phyloP scores from a whole-genome alignment of 2,888 invertebrate genomes.

The Drosophila limbata region DNA sequence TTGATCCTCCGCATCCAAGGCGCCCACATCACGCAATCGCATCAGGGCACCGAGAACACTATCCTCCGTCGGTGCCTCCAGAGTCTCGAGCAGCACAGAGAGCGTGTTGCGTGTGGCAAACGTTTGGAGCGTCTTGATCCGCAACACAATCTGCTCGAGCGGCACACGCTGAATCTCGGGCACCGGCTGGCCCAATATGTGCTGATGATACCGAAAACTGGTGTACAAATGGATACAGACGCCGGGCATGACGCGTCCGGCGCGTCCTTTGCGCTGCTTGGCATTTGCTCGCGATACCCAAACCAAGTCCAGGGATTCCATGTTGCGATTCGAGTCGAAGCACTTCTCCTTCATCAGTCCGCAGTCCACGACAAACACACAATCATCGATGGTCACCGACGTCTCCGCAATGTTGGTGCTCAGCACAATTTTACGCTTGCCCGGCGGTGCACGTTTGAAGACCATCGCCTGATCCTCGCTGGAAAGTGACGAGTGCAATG shows the following conservation, averaged over 20 bases:
- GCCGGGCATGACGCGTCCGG: slow-evolving; percentile 95
- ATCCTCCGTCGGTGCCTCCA: slow-evolving; percentile 90
- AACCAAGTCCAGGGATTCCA: slow-evolving; percentile 93
- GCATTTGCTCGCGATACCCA: slow-evolving; percentile 97
- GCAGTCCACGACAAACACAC: slow-evolving; percentile 96
- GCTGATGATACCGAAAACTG: slow-evolving; percentile 88
- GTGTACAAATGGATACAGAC: slow-evolving; percentile 94
- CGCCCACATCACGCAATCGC: slow-evolving; percentile 91
- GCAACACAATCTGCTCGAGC: slow-evolving; percentile 92
- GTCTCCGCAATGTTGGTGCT: slow-evolving; percentile 98
- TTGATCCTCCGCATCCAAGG: slow-evolving; percentile 90
- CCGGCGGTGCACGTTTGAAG: slow-evolving; percentile 89
- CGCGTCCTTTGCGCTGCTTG: slow-evolving; percentile 94
- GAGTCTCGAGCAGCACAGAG: slow-evolving; percentile 86
- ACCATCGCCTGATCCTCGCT: slow-evolving; percentile 93
- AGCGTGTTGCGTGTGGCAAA: slow-evolving; percentile 78
- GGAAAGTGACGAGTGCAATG: slow-evolving; percentile 93
- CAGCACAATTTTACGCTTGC: slow-evolving; percentile 94
- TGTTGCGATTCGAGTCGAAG: slow-evolving; percentile 90
- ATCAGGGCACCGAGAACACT: slow-evolving; percentile 90
- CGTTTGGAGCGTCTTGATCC: slow-evolving; percentile 89
- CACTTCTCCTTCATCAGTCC: slow-evolving; percentile 96
- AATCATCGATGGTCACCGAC: slow-evolving; percentile 97
- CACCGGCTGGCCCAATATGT: slow-evolving; percentile 90
- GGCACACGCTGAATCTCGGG: slow-evolving; percentile 97